Conservation (phyloP, 2,888 invertebrate species). For the Scaptomyza reducta region DNA sequence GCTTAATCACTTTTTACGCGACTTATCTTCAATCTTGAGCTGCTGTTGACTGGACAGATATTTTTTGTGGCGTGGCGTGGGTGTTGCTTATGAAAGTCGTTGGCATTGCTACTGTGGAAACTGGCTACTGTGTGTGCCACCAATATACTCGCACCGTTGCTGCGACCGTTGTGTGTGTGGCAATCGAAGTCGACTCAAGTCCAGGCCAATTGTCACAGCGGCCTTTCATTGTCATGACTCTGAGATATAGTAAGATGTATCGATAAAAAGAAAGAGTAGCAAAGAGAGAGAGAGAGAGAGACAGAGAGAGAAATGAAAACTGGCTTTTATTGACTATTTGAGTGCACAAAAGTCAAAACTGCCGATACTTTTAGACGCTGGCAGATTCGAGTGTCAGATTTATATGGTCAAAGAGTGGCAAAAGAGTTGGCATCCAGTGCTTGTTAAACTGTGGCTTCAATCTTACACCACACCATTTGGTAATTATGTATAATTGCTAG, state of each 20-base stretch:
- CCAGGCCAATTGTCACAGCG: constrained; percentile 45
- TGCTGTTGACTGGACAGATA: constrained; percentile 39
- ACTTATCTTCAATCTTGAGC: constrained; percentile 48
- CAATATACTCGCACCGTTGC: background rate
- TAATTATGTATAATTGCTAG: constrained; percentile 47
- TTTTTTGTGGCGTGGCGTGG: constrained; percentile 37
- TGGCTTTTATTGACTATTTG: constrained; percentile 27
- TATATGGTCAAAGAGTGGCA: constrained; percentile 16
- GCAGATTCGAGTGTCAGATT: constrained; percentile 31
- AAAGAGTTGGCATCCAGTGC: constrained; percentile 37
- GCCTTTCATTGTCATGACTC: constrained; percentile 42
- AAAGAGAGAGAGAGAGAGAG: background rate
- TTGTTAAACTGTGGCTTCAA: constrained; percentile 36
- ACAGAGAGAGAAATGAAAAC: constrained; percentile 17
- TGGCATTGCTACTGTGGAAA: constrained; percentile 13
- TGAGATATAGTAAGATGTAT: constrained; percentile 33
- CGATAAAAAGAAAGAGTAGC: constrained; percentile 24
- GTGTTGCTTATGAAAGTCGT: constrained; percentile 55
- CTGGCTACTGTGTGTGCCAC: constrained; percentile 18
- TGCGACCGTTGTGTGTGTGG: constrained; percentile 28
- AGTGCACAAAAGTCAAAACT: constrained; percentile 25
- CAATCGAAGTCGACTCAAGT: constrained; percentile 14
- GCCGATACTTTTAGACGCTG: constrained; percentile 20
- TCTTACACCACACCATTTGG: constrained; percentile 28
- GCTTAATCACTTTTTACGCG: constrained; percentile 32